Percentiles rank a stretch among this genome's conserved stretches.
Evolutionary conservation across 2,113 vertebrate genomes (phyloP).

Genomic region (human (Homo sapiens)): DNA sequence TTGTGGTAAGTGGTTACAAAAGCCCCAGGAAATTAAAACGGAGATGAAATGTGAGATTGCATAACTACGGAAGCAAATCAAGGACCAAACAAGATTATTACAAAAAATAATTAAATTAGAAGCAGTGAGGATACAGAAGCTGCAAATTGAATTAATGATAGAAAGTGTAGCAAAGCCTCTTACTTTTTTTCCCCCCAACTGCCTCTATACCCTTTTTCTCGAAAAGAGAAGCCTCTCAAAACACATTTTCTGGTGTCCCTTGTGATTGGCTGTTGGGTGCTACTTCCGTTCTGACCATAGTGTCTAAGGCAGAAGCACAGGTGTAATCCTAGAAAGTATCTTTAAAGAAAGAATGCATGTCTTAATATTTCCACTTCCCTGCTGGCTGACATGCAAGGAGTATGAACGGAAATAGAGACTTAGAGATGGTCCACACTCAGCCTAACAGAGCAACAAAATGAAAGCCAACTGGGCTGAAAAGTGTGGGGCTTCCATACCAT

Average conservation of each 20-base stretch:
- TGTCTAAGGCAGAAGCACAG: background rate
- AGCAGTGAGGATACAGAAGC: background rate
- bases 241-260: background rate
- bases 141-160: background rate
- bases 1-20: background rate
- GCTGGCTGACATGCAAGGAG: background rate
- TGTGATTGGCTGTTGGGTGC: background rate
- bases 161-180: background rate
- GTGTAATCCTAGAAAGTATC: background rate
- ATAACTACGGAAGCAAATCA: conserved; percentile 30
- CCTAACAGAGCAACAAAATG: background rate
- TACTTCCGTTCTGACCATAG: background rate
- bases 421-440: background rate
- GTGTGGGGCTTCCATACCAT: background rate
- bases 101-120: conserved; percentile 55
- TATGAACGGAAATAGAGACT: background rate
- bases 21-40: conserved; percentile 15
- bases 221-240: background rate
- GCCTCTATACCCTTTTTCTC: background rate
- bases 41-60: conserved; percentile 35
- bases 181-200: background rate
- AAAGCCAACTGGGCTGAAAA: background rate
- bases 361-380: background rate
- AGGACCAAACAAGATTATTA: conserved; percentile 31
- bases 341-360: background rate